Percentiles rank a stretch among this genome's conserved stretches.
phyloP scores from a whole-genome alignment of 2,888 invertebrate genomes.

The Netelia virgata region DNA sequence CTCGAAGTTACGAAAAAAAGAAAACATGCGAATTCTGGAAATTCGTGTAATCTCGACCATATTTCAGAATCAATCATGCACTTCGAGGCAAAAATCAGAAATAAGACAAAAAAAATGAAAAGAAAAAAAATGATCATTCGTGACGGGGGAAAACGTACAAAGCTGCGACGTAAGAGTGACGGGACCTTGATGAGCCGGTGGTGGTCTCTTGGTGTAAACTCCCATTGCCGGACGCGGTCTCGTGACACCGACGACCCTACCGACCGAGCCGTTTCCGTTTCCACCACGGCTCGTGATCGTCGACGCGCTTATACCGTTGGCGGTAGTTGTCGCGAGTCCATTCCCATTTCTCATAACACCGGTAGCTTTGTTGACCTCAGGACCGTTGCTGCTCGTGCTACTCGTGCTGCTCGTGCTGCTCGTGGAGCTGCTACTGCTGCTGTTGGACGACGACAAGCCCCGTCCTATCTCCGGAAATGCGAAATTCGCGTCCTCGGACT shows the following conservation, averaged over 20 bases:
- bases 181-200: constrained; percentile 87
- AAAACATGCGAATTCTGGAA: neutral
- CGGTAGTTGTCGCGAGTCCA: constrained; percentile 80
- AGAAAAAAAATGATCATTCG: constrained; percentile 85
- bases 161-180: constrained; percentile 90
- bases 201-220: constrained; percentile 86
- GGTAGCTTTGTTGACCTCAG: constrained; percentile 76
- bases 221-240: constrained; percentile 86
- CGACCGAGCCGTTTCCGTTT: constrained; percentile 83
- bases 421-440: constrained; percentile 52
- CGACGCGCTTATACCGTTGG: constrained; percentile 72
- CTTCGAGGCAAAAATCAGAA: constrained; percentile 33
- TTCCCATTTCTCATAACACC: constrained; percentile 61
- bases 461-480: constrained; percentile 87
- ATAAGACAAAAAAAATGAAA: constrained; percentile 69
- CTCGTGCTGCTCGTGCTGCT: constrained; percentile 66
- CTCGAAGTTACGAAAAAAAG: constrained; percentile 19
- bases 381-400: constrained; percentile 77
- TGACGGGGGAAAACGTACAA: constrained; percentile 85
- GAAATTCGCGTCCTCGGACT: constrained; percentile 91
- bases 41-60: too few relatives aligned
- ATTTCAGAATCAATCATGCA: too few relatives aligned
- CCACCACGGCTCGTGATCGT: constrained; percentile 54
- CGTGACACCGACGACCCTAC: constrained; percentile 86
- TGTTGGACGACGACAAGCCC: constrained; percentile 72